Conservation (phyloP, 53 echinoderm and acorn worm genomes). For the Antedon mediterranea region DNA sequence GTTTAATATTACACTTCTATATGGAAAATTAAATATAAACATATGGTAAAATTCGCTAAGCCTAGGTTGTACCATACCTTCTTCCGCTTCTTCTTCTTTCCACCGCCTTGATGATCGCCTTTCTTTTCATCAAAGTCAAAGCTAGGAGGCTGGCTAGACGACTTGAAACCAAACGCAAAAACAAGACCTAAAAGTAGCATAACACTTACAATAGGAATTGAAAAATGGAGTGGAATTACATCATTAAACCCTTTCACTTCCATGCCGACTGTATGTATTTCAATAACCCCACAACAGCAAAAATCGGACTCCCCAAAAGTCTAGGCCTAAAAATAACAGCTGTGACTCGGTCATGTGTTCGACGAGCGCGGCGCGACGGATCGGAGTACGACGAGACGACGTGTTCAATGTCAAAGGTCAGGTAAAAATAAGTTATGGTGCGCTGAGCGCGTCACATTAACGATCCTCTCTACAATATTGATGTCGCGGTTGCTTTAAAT, state of each 20-base stretch:
- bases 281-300: no score
- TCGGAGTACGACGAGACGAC: no score
- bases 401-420: not conserved
- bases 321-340: no score
- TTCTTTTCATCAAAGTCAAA: conserved; percentile 31
- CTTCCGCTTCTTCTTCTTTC: not conserved
- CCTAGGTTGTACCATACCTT: not conserved
- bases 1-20: no score
- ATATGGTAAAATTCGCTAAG: not conserved
- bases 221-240: conserved; percentile 6
- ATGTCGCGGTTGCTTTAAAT: no score
- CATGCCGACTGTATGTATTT: not conserved
- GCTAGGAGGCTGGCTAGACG: conserved; percentile 31
- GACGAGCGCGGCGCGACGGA: no score
- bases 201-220: conserved; percentile 25
- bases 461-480: no score
- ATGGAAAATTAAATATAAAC: no score
- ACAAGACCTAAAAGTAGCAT: conserved; percentile 19
- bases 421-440: not conserved
- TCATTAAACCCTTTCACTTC: not conserved
- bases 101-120: not conserved
- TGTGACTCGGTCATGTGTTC: no score
- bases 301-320: no score
- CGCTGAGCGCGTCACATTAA: no score
- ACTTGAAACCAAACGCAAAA: conserved; percentile 35